Evolutionary conservation across 2,113 vertebrate species (phyloP).

Genomic region (Hypanus sabinus): DNA sequence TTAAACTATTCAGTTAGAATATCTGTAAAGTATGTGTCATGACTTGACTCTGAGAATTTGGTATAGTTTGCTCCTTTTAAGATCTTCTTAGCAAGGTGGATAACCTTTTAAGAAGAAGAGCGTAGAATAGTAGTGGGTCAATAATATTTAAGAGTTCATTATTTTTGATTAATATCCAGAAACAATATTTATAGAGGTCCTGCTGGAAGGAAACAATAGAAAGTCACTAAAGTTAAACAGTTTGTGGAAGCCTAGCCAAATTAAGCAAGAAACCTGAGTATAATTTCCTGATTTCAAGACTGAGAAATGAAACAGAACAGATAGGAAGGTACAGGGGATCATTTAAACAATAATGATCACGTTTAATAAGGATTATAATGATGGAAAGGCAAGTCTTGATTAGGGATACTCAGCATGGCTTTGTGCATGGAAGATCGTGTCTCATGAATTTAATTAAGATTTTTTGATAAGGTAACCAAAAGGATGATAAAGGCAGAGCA

Average conservation of each 20-base stretch:
- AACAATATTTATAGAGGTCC: neutral
- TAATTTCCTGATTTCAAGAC: neutral
- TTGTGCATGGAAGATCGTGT: no score
- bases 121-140: neutral
- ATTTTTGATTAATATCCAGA: neutral
- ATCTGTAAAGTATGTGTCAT: no score
- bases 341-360: neutral
- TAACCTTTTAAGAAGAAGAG: neutral
- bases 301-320: neutral
- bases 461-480: no score
- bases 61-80: neutral
- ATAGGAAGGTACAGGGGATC: neutral
- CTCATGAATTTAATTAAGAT: no score
- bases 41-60: neutral
- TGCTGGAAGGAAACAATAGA: neutral
- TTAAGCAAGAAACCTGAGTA: neutral
- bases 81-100: neutral
- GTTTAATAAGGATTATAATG: neutral
- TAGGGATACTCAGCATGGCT: no score
- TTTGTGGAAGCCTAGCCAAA: neutral
- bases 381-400: neutral
- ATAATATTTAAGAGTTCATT: neutral
- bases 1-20: neutral
- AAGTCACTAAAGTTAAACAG: neutral
- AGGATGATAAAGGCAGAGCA: no score